These are phyloP conservation scores for Mya arenaria DNA, from an alignment of 1,140 invertebrate species.

Conservation along the genomic window DNA sequence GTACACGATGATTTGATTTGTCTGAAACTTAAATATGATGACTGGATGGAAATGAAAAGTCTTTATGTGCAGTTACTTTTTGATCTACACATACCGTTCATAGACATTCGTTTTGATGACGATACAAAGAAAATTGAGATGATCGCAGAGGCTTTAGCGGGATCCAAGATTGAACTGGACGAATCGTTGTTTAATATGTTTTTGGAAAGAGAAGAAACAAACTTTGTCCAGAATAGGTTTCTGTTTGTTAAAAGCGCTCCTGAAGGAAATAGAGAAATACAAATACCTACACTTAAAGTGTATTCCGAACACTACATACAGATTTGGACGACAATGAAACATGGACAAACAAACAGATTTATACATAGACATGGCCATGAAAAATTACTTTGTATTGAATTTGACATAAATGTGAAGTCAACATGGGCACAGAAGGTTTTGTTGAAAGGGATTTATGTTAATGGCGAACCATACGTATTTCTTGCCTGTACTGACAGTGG, in stretches of 20 bases:
- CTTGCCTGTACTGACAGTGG: slow-evolving; percentile 46
- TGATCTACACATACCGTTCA: not conserved
- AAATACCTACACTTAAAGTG: slow-evolving; percentile 41
- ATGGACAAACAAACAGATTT: slow-evolving; percentile 42
- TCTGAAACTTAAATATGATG: not conserved
- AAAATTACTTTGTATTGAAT: slow-evolving; percentile 29
- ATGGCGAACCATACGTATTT: slow-evolving; percentile 36
- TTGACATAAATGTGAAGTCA: slow-evolving; percentile 37
- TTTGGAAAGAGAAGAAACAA: no score
- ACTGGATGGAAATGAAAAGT: not conserved
- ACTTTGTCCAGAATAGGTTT: slow-evolving; percentile 38
- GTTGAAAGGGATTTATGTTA: slow-evolving; percentile 23
- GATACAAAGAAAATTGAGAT: no score
- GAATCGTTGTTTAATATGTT: no score
- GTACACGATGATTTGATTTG: slow-evolving; percentile 20
- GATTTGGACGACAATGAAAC: slow-evolving; percentile 9
- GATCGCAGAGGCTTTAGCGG: no score
- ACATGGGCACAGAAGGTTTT: slow-evolving; percentile 37
- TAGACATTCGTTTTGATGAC: no score
- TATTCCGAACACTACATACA: slow-evolving; percentile 22
- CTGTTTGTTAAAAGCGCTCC: not conserved
- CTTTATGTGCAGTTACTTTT: not conserved
- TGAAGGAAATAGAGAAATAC: slow-evolving; percentile 6
- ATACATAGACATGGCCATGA: slow-evolving; percentile 22
- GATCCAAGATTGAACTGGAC: no score